Evolutionary conservation across 1,140 invertebrate genomes (phyloP).

Genomic region (Listronotus bonariensis): DNA sequence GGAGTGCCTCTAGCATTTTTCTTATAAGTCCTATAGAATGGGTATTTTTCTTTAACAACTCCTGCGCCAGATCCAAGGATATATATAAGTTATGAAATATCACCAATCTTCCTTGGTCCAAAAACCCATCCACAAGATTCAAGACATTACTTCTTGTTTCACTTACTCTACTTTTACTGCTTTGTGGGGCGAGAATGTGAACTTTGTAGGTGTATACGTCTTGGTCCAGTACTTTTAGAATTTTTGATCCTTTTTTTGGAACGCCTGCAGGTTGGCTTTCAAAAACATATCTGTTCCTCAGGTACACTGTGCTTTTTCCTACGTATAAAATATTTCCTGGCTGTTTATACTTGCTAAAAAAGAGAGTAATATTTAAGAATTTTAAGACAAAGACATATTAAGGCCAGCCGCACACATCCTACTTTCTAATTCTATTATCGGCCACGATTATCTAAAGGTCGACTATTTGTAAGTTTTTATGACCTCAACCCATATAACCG

Average conservation of each 20-base stretch:
- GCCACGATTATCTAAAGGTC: too few relatives aligned
- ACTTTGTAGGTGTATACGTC: slow-evolving; percentile 26
- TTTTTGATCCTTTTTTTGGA: slow-evolving; percentile 14
- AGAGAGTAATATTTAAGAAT: too few relatives aligned
- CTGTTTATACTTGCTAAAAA: slow-evolving; percentile 19
- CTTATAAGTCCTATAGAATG: slow-evolving; percentile 26
- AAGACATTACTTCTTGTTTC: not conserved
- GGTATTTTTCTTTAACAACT: slow-evolving; percentile 13
- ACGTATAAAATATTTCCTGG: slow-evolving; percentile 23
- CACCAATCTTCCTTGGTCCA: slow-evolving; percentile 16
- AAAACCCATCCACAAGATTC: slow-evolving; percentile 15
- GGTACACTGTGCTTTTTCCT: slow-evolving; percentile 16
- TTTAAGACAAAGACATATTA: too few relatives aligned
- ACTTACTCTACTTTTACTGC: not conserved
- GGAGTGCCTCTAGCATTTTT: slow-evolving; percentile 20
- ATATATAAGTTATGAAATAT: slow-evolving; percentile 28
- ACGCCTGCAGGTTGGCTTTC: not conserved
- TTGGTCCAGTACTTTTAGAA: slow-evolving; percentile 27
- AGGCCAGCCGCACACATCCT: too few relatives aligned
- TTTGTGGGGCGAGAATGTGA: slow-evolving; percentile 2
- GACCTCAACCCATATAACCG: too few relatives aligned
- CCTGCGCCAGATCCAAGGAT: slow-evolving; percentile 11
- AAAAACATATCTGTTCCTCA: slow-evolving; percentile 21
- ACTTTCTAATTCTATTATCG: too few relatives aligned
- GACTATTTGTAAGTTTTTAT: too few relatives aligned